Conservation (phyloP, 2,113 vertebrate genomes). For the Brachyistius frenatus region DNA sequence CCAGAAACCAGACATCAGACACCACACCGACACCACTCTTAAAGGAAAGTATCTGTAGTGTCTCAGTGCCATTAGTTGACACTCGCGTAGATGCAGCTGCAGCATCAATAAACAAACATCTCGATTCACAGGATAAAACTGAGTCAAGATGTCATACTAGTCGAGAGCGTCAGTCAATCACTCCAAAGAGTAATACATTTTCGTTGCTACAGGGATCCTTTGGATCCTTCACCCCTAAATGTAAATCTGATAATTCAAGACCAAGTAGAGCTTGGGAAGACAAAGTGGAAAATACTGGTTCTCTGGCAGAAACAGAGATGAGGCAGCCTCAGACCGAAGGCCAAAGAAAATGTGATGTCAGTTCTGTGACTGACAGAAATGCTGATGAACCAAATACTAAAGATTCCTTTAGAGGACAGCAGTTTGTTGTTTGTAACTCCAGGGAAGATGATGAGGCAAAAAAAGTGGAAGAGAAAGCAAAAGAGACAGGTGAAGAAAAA, state of each 20-base stretch:
- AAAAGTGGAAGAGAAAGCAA: conserved; percentile 16
- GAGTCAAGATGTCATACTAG: conserved; percentile 47
- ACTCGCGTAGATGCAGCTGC: conserved; percentile 20
- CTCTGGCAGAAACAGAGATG: conserved; percentile 44
- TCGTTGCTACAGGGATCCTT: conserved; percentile 82
- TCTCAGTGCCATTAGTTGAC: conserved; percentile 31
- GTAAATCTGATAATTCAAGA: conserved; percentile 60
- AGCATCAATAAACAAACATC: conserved; percentile 14
- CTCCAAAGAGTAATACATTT: conserved; percentile 58
- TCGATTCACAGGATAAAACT: conserved; percentile 26
- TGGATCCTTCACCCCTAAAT: conserved; percentile 81
- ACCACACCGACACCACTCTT: conserved; percentile 27
- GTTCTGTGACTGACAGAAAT: conserved; percentile 39
- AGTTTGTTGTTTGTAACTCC: conserved; percentile 61
- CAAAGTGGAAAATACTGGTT: conserved; percentile 50
- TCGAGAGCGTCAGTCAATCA: conserved; percentile 47
- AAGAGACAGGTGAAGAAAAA: conserved; percentile 34
- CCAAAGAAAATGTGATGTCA: conserved; percentile 45
- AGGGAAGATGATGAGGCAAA: conserved; percentile 48
- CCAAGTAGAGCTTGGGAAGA: conserved; percentile 29
- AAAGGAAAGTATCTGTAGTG: conserved; percentile 12
- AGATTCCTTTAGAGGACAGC: conserved; percentile 60
- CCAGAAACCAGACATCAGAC: conserved; percentile 47
- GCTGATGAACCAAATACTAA: conserved; percentile 74
- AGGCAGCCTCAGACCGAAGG: conserved; percentile 32